These are phyloP conservation scores for Melanotaenia maccullochi DNA, from an alignment of 2,797 vertebrate species.

Conservation along the genomic window DNA sequence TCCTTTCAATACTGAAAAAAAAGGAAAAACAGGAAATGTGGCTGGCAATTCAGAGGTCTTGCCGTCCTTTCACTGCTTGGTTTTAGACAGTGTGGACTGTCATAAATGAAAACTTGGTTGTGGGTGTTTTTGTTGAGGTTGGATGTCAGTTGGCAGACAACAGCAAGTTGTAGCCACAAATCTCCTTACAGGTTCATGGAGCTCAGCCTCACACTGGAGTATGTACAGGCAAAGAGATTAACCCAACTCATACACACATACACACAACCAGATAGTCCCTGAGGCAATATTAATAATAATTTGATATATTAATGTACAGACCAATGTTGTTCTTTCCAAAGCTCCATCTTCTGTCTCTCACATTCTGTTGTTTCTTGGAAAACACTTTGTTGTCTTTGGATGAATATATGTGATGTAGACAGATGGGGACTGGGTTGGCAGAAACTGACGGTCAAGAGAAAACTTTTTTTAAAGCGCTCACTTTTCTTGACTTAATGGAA, in stretches of 20 bases:
- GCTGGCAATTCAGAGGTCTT: slow-evolving; percentile 3
- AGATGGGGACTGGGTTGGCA: slow-evolving; percentile 48
- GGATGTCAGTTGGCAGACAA: slow-evolving; percentile 14
- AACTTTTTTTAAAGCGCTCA: slow-evolving; percentile 14
- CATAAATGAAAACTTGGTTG: slow-evolving; percentile 8
- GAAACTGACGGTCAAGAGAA: slow-evolving; percentile 34
- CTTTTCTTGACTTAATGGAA: slow-evolving; percentile 39
- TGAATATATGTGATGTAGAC: slow-evolving; percentile 47
- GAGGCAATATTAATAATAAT: slow-evolving; percentile 29
- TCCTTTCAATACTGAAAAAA: background rate
- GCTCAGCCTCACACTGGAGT: slow-evolving; percentile 6
- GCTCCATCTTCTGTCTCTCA: slow-evolving; percentile 45
- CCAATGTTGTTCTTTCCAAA: slow-evolving; percentile 60
- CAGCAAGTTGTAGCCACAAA: slow-evolving; percentile 31
- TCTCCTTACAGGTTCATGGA: slow-evolving; percentile 28
- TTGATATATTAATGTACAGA: slow-evolving; percentile 47
- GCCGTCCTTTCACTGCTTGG: background rate
- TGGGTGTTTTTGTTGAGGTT: slow-evolving; percentile 11
- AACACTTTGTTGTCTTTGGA: slow-evolving; percentile 64
- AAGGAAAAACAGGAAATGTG: background rate
- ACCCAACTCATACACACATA: slow-evolving; percentile 12
- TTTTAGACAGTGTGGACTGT: slow-evolving; percentile 2
- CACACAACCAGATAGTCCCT: slow-evolving; percentile 35
- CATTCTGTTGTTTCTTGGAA: slow-evolving; percentile 66
- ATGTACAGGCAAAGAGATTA: slow-evolving; percentile 16